phyloP scores from a whole-genome alignment of 1,140 invertebrate species.

The Zelostemma sp. region DNA sequence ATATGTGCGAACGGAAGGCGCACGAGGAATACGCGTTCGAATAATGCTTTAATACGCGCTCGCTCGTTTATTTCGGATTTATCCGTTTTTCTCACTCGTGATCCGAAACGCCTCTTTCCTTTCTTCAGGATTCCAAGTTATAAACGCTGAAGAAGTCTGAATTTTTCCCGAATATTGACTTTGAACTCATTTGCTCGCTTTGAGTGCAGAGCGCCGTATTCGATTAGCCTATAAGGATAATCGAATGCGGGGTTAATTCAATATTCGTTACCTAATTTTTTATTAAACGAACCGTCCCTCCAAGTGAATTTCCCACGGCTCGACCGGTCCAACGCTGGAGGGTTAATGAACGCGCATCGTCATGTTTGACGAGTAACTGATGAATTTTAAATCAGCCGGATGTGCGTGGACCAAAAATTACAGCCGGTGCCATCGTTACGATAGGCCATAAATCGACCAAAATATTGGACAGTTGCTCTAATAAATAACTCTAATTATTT shows the following conservation, averaged over 20 bases:
- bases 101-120: neutral
- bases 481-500: no score
- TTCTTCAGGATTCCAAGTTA: no score
- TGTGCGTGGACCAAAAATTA: conserved; percentile 20
- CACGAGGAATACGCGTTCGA: conserved; percentile 21
- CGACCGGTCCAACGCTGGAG: conserved; percentile 3
- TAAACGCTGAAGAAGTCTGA: no score
- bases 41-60: no score
- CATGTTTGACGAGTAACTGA: conserved; percentile 30
- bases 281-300: neutral
- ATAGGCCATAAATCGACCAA: no score
- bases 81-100: conserved; percentile 4
- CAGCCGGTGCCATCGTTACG: no score
- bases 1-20: conserved; percentile 37
- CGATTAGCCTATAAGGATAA: no score
- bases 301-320: neutral
- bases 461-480: no score
- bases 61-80: conserved; percentile 7
- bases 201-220: no score
- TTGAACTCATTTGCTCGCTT: neutral
- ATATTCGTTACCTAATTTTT: conserved; percentile 1
- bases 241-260: neutral
- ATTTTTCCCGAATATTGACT: no score
- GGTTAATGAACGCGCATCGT: conserved; percentile 22
- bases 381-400: conserved; percentile 37